These are phyloP conservation scores for Lasioglossum albipes DNA, from an alignment of 1,140 invertebrate species.

Conservation along the genomic window DNA sequence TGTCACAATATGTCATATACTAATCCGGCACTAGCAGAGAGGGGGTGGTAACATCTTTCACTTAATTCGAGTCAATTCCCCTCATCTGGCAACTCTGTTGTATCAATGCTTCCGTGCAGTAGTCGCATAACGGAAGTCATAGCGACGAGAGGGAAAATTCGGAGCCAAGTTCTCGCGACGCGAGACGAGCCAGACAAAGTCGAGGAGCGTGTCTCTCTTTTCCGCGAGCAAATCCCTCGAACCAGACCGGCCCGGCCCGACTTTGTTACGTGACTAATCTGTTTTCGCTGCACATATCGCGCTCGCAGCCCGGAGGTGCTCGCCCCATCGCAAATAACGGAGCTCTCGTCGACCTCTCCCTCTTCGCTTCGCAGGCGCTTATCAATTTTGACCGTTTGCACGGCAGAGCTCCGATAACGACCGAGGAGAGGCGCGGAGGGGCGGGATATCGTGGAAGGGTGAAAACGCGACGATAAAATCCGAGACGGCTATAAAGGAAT, in stretches of 20 bases:
- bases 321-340: not conserved
- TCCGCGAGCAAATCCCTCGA: not conserved
- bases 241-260: not conserved
- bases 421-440: not conserved
- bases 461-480: slow-evolving; percentile 44
- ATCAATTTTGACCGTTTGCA: slow-evolving; percentile 52
- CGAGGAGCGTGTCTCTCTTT: too few species aligned
- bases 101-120: slow-evolving; percentile 38
- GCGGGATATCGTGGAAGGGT: not conserved
- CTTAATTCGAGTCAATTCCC: too few species aligned
- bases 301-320: not conserved
- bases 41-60: too few species aligned
- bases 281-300: slow-evolving; percentile 12
- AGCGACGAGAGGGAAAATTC: not conserved
- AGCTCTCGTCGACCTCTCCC: not conserved
- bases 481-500: slow-evolving; percentile 45
- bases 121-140: slow-evolving; percentile 16
- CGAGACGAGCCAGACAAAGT: not conserved
- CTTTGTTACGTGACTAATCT: slow-evolving; percentile 50
- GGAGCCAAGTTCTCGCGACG: not conserved
- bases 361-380: slow-evolving; percentile 3
- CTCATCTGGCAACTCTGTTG: too few species aligned
- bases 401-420: slow-evolving; percentile 31
- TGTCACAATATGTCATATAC: too few species aligned
- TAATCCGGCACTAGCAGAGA: too few species aligned